Base-by-base conservation (phyloP, 64 coral and sea anemone genomes). In the Dendrophyllia cribrosa region DNA sequence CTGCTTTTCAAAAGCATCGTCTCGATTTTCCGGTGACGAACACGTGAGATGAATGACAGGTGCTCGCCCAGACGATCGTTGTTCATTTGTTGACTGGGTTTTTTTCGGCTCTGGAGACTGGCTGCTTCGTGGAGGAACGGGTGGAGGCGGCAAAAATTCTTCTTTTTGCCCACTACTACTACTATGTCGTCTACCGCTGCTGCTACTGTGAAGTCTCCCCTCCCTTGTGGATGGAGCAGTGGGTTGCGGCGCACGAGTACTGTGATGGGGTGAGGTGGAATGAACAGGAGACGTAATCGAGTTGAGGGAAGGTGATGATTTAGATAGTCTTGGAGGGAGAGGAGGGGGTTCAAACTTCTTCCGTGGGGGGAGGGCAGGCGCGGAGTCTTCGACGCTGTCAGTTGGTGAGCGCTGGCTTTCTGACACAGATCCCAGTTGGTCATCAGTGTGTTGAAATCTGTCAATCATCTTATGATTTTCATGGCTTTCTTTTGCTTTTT, bases 281-380 rank as follows among this genome's bases (percentile, higher is more conserved):
- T 53, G 90, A 70, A 16, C 43, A 3, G 75, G 49, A 12, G 34
- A 7, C 59, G 70, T 17, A 67, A n/a, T 16, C 15, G 77, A 50
- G 4, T 16, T 84, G 4, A 14, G 17, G 4, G 44, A 67, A 51
- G 60, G 44, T 0, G 79, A 26, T 6, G 91, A 78, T 24, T 87
- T 93, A 4, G 25, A 1, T 56, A 48, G 5, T 78, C 91, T 86
- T 66, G 91, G 91, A 20, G 91, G 91, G 2, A 93, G 48, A 1
- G 91, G 91, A 20, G 91, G 91, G 5, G 91, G 72, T 15, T 87
- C 83, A 21, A 60, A 93, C 21, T 87, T 86, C 75, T 93, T 93
- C 58, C 91, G 66, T 15, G 91, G 91, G n/a, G 91, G 91, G 20
- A 93, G 82, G 34, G 81, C 56, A 43, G 91, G 91, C 6, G 91